Conservation (phyloP, 92 coral and sea anemone species). For the Epizoanthus illoricatus region DNA sequence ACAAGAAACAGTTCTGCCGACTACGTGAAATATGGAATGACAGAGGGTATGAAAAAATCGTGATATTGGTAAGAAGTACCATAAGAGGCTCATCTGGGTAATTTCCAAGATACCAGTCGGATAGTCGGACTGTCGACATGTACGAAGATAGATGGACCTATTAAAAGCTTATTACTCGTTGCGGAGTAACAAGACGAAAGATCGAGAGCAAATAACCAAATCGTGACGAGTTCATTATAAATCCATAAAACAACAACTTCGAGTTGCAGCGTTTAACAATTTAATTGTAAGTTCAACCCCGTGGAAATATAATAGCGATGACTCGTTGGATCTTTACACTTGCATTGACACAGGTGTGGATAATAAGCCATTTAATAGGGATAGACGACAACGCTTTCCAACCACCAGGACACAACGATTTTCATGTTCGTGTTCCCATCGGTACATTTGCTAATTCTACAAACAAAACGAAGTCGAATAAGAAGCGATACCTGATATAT, state of each 20-base stretch:
- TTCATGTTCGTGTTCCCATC: neutral
- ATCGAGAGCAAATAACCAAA: slow-evolving; percentile 6
- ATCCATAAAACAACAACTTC: neutral
- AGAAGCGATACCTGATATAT: slow-evolving; percentile 42
- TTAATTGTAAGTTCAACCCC: neutral
- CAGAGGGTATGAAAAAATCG: too few relatives aligned
- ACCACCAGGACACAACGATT: neutral
- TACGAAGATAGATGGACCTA: neutral
- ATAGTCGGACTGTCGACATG: too few relatives aligned
- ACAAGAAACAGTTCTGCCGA: too few relatives aligned
- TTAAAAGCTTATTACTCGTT: neutral
- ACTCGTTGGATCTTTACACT: slow-evolving; percentile 12
- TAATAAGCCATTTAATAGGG: neutral
- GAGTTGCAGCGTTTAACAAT: slow-evolving; percentile 10
- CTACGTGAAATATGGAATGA: too few relatives aligned
- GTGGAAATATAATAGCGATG: neutral
- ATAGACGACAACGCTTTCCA: slow-evolving; percentile 2
- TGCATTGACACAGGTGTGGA: slow-evolving; percentile 15
- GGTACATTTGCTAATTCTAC: neutral
- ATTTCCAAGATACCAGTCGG: too few relatives aligned
- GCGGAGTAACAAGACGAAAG: slow-evolving; percentile 2
- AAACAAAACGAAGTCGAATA: slow-evolving; percentile 7
- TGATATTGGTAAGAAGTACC: too few relatives aligned
- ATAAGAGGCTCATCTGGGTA: too few relatives aligned
- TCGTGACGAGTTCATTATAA: neutral